A percentile compares a stretch with the other conserved stretches of the same genome.
These are phyloP conservation scores for Mantis religiosa DNA, from an alignment of 2,888 invertebrate species.

Conservation along the genomic window DNA sequence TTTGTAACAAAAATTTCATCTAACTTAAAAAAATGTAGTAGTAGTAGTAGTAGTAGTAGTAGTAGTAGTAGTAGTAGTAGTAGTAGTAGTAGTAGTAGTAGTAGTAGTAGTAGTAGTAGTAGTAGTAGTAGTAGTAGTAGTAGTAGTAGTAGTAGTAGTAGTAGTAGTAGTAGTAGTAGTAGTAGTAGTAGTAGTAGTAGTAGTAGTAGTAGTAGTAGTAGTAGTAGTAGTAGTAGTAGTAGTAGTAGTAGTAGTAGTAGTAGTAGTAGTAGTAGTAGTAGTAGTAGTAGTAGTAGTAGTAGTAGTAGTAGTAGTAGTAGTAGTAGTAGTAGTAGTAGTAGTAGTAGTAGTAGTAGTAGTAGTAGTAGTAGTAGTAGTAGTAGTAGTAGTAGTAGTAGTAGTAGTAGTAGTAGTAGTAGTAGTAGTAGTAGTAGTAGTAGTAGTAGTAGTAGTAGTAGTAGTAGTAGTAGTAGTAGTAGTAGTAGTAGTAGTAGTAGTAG, in stretches of 20 bases:
- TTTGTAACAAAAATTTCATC: too few relatives aligned
- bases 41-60: background rate
- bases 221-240: background rate
- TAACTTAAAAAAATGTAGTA: background rate
- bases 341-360: background rate
- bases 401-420: background rate
- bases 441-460: background rate
- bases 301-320: background rate
- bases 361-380: background rate
- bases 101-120: background rate
- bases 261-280: background rate
- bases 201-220: background rate
- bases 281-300: background rate
- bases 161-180: background rate
- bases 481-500: background rate
- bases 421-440: background rate
- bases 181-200: background rate
- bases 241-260: background rate
- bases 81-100: background rate
- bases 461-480: background rate
- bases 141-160: background rate
- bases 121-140: background rate
- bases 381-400: background rate
- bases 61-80: background rate
- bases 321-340: background rate